Conservation (phyloP, 2,888 invertebrate genomes). For the Piscicola geometra region DNA sequence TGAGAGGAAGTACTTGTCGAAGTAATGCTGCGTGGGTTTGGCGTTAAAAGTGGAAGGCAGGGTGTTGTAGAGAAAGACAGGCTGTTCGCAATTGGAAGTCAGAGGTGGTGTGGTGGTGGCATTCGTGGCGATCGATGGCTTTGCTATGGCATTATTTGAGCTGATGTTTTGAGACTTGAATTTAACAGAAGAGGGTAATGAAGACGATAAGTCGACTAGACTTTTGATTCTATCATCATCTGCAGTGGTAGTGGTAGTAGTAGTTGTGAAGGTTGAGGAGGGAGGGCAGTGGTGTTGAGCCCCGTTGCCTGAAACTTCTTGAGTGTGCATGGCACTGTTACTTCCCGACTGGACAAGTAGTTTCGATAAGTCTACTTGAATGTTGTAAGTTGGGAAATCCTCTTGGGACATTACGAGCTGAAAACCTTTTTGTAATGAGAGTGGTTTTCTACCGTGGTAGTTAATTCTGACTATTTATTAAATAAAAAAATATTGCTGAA, state of each 20-base stretch:
- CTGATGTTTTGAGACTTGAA: background rate
- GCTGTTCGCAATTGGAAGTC: background rate
- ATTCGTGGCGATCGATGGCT: background rate
- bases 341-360: background rate
- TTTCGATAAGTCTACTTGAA: conserved; percentile 9
- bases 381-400: conserved; percentile 12
- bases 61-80: conserved; percentile 1
- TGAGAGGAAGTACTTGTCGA: conserved; percentile 11
- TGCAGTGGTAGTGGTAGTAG: background rate
- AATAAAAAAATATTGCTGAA: background rate
- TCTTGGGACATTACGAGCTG: background rate
- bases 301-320: background rate
- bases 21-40: background rate
- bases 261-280: too few relatives aligned
- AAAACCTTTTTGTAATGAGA: background rate
- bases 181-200: background rate
- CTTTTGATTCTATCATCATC: background rate
- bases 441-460: background rate
- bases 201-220: background rate
- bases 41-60: background rate
- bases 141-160: background rate
- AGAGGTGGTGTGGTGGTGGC: background rate
- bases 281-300: too few relatives aligned
- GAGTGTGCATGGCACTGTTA: background rate
- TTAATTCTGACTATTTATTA: background rate